These are phyloP conservation scores for Stylophora pistillata DNA, from an alignment of 64 coral and sea anemone genomes.

Conservation along the genomic window DNA sequence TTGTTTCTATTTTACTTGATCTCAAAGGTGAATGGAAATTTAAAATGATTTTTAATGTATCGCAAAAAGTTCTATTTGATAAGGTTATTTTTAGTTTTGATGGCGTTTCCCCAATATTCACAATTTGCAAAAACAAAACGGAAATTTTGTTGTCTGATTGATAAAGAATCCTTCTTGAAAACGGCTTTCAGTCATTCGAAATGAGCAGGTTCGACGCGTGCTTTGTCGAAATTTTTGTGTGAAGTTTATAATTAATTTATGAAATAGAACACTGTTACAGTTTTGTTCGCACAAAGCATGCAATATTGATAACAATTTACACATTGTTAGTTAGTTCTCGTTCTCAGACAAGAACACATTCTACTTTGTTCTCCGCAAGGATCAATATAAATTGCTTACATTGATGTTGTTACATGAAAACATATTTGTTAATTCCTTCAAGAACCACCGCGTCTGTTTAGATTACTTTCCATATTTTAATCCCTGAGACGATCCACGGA, in stretches of 20 bases:
- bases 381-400: not conserved
- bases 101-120: not conserved
- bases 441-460: not conserved
- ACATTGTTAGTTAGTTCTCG: slow-evolving; percentile 35
- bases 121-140: not conserved
- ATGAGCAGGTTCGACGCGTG: not conserved
- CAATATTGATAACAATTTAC: slow-evolving; percentile 64
- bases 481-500: not conserved
- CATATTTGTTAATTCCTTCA: not conserved
- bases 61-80: not conserved
- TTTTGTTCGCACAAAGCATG: slow-evolving; percentile 59
- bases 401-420: not conserved
- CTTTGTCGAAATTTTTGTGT: slow-evolving; percentile 3
- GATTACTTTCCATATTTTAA: not conserved
- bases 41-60: not conserved
- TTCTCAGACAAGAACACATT: not conserved
- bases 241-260: slow-evolving; percentile 61
- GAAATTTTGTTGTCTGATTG: not conserved
- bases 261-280: slow-evolving; percentile 47
- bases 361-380: not conserved
- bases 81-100: not conserved
- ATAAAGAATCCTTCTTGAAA: not conserved
- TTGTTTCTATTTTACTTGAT: not conserved
- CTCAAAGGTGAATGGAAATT: slow-evolving; percentile 24
- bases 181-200: not conserved